phyloP scores from a whole-genome alignment of 2,113 vertebrate species.

The Forbesichthys agassizii region DNA sequence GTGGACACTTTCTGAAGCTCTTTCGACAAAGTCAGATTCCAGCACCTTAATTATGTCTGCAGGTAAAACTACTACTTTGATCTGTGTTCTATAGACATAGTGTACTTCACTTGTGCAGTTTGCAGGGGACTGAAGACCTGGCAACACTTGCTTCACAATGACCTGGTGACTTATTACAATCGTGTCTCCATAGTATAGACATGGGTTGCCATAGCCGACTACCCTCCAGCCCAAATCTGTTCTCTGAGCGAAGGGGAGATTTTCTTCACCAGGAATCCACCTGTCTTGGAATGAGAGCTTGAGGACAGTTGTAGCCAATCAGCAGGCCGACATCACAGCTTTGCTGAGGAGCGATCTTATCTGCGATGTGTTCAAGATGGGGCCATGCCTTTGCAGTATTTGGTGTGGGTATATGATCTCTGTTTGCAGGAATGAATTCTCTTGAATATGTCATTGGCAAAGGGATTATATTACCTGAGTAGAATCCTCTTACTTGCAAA shows the following conservation, averaged over 20 bases:
- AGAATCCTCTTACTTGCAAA: slow-evolving; percentile 33
- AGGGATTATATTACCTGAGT: slow-evolving; percentile 18
- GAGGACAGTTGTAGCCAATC: slow-evolving; percentile 37
- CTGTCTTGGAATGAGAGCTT: slow-evolving; percentile 26
- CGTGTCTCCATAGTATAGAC: slow-evolving; percentile 15
- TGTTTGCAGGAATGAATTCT: slow-evolving; percentile 21
- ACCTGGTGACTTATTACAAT: slow-evolving; percentile 22
- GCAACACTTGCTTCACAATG: slow-evolving; percentile 18
- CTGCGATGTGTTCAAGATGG: slow-evolving; percentile 32
- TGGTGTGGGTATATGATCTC: slow-evolving; percentile 33
- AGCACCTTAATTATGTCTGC: slow-evolving; percentile 15
- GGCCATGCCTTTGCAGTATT: slow-evolving; percentile 31
- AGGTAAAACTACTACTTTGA: slow-evolving; percentile 17
- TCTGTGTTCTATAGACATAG: slow-evolving; percentile 18
- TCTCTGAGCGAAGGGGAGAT: slow-evolving; percentile 10
- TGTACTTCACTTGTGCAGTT: slow-evolving; percentile 17
- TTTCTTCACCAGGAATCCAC: slow-evolving; percentile 18
- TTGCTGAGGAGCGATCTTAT: slow-evolving; percentile 23
- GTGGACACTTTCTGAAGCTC: too few relatives aligned
- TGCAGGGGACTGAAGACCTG: slow-evolving; percentile 9
- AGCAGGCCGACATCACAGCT: slow-evolving; percentile 30
- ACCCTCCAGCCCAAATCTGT: slow-evolving; percentile 31
- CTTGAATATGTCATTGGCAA: slow-evolving; percentile 22
- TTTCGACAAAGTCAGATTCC: slow-evolving; percentile 24
- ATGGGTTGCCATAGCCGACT: slow-evolving; percentile 16